Percentiles rank a stretch among this genome's conserved stretches.
Evolutionary conservation across 1,140 invertebrate species (phyloP).

Genomic region (Grapholita molesta): DNA sequence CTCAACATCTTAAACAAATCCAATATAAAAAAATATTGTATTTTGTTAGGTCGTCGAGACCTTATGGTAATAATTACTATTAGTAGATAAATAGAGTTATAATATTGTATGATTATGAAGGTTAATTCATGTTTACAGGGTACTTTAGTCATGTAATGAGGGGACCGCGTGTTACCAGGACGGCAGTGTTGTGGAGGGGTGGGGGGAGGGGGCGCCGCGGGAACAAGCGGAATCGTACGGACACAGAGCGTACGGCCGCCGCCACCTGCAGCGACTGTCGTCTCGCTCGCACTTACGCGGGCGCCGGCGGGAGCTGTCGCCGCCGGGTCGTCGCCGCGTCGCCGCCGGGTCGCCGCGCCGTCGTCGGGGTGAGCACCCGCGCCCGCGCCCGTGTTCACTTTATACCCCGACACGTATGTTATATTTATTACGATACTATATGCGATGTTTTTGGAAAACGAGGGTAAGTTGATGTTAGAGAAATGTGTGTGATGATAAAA

Average conservation of each 20-base stretch:
- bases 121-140: no score
- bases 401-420: background rate
- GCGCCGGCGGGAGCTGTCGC: background rate
- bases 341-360: background rate
- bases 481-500: background rate
- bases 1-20: no score
- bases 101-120: no score
- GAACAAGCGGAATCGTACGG: background rate
- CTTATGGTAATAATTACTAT: no score
- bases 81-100: no score
- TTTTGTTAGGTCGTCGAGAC: no score
- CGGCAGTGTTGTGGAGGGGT: background rate
- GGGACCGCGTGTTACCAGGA: background rate
- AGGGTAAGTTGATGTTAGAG: background rate
- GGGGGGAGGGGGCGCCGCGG: background rate
- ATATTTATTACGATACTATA: background rate
- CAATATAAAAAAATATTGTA: no score
- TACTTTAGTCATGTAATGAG: background rate
- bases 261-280: background rate
- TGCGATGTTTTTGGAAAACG: background rate
- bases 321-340: background rate
- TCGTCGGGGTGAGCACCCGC: background rate
- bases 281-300: slow-evolving; percentile 7
- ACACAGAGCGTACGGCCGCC: background rate
- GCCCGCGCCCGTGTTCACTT: background rate